Evolutionary conservation across 1,140 invertebrate species (phyloP).

Genomic region (Kradibia gibbosae): DNA sequence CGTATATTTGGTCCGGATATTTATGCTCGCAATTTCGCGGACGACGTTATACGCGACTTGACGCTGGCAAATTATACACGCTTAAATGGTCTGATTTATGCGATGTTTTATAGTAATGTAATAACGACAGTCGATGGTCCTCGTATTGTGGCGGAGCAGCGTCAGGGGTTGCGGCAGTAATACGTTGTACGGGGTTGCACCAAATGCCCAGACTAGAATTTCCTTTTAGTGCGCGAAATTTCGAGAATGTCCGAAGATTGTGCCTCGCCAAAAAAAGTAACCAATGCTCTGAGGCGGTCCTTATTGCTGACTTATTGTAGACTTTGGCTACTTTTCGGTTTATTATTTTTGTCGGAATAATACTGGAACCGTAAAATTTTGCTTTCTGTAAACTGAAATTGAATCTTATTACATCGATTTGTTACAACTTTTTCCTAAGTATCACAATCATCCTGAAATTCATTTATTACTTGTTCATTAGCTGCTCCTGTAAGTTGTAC

Average conservation of each 20-base stretch:
- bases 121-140: slow-evolving; percentile 45
- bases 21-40: slow-evolving; percentile 63
- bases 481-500: too few relatives aligned
- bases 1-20: slow-evolving; percentile 63
- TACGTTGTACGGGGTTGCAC: not conserved
- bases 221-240: not conserved
- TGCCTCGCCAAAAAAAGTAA: not conserved
- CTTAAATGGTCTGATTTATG: slow-evolving; percentile 69
- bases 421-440: not conserved
- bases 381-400: not conserved
- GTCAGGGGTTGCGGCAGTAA: not conserved
- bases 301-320: not conserved
- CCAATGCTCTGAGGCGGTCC: not conserved
- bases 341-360: not conserved
- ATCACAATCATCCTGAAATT: not conserved
- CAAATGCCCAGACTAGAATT: not conserved
- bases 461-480: too few relatives aligned
- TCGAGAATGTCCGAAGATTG: not conserved
- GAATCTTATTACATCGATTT: not conserved
- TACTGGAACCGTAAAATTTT: not conserved
- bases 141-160: not conserved
- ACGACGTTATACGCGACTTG: slow-evolving; percentile 46
- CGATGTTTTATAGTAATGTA: slow-evolving; percentile 59
- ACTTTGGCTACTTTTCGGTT: not conserved
- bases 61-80: slow-evolving; percentile 64